Base-by-base conservation (phyloP, 2,797 vertebrate genomes). In the Periophthalmus magnuspinnatus region DNA sequence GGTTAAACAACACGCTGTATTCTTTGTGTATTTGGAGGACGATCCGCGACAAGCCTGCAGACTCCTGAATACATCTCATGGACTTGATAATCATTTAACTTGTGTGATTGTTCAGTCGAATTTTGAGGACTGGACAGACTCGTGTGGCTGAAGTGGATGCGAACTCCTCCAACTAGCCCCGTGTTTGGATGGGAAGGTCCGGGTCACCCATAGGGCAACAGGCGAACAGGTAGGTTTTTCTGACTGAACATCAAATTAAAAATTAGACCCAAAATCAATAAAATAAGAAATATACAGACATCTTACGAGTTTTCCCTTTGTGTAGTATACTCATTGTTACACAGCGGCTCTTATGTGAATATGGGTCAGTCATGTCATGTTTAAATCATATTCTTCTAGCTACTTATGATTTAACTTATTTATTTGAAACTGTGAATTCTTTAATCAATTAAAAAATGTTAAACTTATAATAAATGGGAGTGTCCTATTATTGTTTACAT, bases 171-270 rank as follows among this genome's bases (percentile, higher is more conserved):
- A 56, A 68, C 69, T 69, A 58, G n/a, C 48, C 57, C 41, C 9
- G 22, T 8, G 70, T 74, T 75, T 80, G 87, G 80, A 82, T 77
- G 81, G 33, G 75, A 60, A 61, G 22, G 65, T 67, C 7, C 19
- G 67, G 58, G 41, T 16, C 76, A 69, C 73, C 69, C 67, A 70
- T 77, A 72, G 83, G 58, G 78, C 64, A 52, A 17, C 10, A 61
- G 71, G 28, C 67, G 8, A 17, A 66, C 80, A 88, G 84, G 90
- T 88, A 71, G 68, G 82, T 41, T 69, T 24, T 38, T 21, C 1
- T 19, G 17, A 60, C 1, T 19, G 2, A 34, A 36, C 17, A 22
- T 9, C 21, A 22, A 54, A 21, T 4, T 54, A 54, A 19, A 54
- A 21, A 34, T 34, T 6, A n/a, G n/a, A n/a, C n/a, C n/a, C n/a